Evolutionary conservation across 1,140 invertebrate genomes (phyloP).

Genomic region (Drosophila murphyi): DNA sequence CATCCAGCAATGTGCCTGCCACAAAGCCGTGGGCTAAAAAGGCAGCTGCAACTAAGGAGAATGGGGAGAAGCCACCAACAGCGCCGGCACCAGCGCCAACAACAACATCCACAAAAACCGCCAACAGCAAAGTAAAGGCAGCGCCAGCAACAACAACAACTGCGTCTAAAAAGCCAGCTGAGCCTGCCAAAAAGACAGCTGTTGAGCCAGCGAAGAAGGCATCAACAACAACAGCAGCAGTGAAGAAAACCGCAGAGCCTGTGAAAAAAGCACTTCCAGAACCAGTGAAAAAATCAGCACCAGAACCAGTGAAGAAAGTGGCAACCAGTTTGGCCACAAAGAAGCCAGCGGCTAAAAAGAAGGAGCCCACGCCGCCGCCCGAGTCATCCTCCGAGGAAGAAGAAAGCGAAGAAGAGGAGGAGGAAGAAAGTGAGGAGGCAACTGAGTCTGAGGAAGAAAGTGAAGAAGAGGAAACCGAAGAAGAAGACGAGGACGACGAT

Average conservation of each 20-base stretch:
- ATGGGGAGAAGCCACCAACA: conserved; percentile 64
- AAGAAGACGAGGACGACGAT: conserved; percentile 61
- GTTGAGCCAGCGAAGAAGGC: conserved; percentile 48
- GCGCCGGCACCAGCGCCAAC: conserved; percentile 13
- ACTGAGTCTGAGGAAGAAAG: conserved; percentile 51
- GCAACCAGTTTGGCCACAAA: conserved; percentile 42
- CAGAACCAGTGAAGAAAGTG: conserved; percentile 45
- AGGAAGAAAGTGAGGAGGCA: conserved; percentile 66
- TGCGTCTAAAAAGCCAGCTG: conserved; percentile 46
- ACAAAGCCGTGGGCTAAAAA: conserved; percentile 87
- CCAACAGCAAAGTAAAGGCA: conserved; percentile 45
- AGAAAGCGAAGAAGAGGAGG: conserved; percentile 66
- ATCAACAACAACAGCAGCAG: conserved; percentile 23
- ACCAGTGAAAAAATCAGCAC: conserved; percentile 57
- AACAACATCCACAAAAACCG: conserved; percentile 14
- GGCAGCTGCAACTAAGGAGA: conserved; percentile 68
- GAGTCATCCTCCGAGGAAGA: conserved; percentile 73
- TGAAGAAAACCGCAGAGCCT: conserved; percentile 62
- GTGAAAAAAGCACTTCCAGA: conserved; percentile 58
- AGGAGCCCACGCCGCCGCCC: conserved; percentile 76
- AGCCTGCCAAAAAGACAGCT: conserved; percentile 47
- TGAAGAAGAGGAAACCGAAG: conserved; percentile 57
- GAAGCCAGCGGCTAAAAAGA: conserved; percentile 57
- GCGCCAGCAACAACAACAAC: conserved; percentile 26
- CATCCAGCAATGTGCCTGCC: conserved; percentile 81